Evolutionary conservation across 1,140 invertebrate genomes (phyloP), one percentile per base, ranked within the genome.

Genomic region (Pogonus chalceus): DNA sequence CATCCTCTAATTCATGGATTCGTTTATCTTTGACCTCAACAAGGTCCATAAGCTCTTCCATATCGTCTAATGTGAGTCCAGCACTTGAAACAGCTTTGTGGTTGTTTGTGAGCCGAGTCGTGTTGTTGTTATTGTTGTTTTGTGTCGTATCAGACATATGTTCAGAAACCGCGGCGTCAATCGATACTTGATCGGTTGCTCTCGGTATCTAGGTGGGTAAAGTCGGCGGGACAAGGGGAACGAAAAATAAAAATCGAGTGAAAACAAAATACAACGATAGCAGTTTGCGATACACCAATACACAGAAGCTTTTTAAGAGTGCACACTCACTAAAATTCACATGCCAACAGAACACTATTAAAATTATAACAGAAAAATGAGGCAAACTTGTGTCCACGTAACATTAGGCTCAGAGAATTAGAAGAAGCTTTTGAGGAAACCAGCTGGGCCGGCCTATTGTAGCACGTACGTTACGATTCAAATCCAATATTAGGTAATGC

Each of bases 351-450:
- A 43, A 43, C 18, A 43, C 18, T 12, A 43, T 43, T 16, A 18
- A 9, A 12, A 43, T 9, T 14, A 43, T 43, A 43, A 18, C 9
- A 12, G 18, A 43, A 43, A n/a, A 43, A 43, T 43, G 37, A 43
- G 37, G 37, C 37, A 12, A 31, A 12, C 18, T 43, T 43, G 37
- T 43, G 37, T 43, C 37, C 37, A 43, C 18, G 18, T 43, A 43
- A 43, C 37, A 16, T 43, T 43, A 58, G 53, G 55, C 52, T 53
- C 47, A 55, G 52, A 55, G 56, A 54, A 71, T 87, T 88, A 89
- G 81, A 89, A 88, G 79, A 89, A 88, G 80, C 85, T 88, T 80
- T 89, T 89, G 74, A 89, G 80, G 80, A 89, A 89, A 76, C 86
- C 85, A 71, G 85, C 85, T 69, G 86, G 84, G 74, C 85, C 85